Evolutionary conservation across 2,888 invertebrate species (phyloP).

Genomic region (Nomada ferruginata): DNA sequence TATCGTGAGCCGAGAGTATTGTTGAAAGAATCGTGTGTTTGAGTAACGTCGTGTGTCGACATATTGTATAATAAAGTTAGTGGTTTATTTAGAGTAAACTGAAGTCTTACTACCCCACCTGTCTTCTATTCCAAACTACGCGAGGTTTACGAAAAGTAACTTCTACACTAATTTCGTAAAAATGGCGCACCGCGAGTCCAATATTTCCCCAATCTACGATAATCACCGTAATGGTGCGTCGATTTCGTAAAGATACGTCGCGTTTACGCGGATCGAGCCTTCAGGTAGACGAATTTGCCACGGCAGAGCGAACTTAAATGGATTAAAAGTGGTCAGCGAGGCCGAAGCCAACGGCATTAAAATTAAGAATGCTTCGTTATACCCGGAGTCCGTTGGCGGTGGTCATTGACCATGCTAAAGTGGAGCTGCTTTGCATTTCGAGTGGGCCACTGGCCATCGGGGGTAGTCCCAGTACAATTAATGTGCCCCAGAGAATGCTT

Average conservation of each 20-base stretch:
- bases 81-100: too few relatives aligned
- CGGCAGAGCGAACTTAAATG: slow-evolving; percentile 67
- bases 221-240: slow-evolving; percentile 7
- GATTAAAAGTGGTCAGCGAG: slow-evolving; percentile 75
- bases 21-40: too few relatives aligned
- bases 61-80: too few relatives aligned
- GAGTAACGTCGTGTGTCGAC: too few relatives aligned
- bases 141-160: too few relatives aligned
- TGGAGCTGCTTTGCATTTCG: slow-evolving; percentile 61
- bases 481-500: slow-evolving; percentile 54
- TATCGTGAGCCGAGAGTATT: too few relatives aligned
- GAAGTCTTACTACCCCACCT: too few relatives aligned
- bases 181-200: too few relatives aligned
- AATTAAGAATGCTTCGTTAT: slow-evolving; percentile 79
- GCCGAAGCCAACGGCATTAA: slow-evolving; percentile 75
- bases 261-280: neutral
- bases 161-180: too few relatives aligned
- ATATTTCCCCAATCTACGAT: slow-evolving; percentile 1
- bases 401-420: slow-evolving; percentile 61
- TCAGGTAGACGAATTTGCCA: slow-evolving; percentile 64
- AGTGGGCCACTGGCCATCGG: slow-evolving; percentile 57
- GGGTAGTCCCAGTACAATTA: slow-evolving; percentile 64
- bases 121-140: too few relatives aligned
- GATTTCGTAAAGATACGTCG: slow-evolving; percentile 16
- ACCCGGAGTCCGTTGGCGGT: slow-evolving; percentile 64